phyloP scores from a whole-genome alignment of 2,797 vertebrate species.

The Hafferia zeledoni region DNA sequence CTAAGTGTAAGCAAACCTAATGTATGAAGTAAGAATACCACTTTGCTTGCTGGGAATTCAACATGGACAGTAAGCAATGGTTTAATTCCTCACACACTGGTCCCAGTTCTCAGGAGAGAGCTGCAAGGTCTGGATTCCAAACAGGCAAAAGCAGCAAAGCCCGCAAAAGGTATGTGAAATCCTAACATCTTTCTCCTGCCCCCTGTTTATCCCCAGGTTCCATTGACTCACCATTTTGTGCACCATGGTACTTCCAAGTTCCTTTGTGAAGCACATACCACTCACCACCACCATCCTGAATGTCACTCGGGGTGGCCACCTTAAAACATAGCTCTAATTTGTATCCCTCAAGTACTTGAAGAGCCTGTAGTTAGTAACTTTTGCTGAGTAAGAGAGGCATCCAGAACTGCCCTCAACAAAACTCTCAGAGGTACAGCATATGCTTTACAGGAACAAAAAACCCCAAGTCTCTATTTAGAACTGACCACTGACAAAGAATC shows the following conservation, averaged over 20 bases:
- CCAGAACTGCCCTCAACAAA: not conserved
- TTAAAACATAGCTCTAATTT: not conserved
- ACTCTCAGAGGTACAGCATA: not conserved
- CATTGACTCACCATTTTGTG: not conserved
- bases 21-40: not conserved
- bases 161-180: rapidly evolving
- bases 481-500: not conserved
- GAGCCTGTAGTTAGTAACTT: not conserved
- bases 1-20: not conserved
- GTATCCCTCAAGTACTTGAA: not conserved
- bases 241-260: not conserved
- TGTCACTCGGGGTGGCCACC: not conserved
- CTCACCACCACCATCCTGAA: not conserved
- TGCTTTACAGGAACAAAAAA: not conserved
- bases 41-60: not conserved
- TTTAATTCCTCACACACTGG: not conserved
- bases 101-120: not conserved
- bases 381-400: not conserved
- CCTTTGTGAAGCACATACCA: rapidly evolving
- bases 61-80: not conserved
- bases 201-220: not conserved
- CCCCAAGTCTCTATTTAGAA: not conserved
- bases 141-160: not conserved
- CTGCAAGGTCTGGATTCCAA: not conserved
- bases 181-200: not conserved